Evolutionary conservation across 2,888 invertebrate species (phyloP), one percentile per base, ranked within the genome.

Genomic region (Nemapogon koenigi): DNA sequence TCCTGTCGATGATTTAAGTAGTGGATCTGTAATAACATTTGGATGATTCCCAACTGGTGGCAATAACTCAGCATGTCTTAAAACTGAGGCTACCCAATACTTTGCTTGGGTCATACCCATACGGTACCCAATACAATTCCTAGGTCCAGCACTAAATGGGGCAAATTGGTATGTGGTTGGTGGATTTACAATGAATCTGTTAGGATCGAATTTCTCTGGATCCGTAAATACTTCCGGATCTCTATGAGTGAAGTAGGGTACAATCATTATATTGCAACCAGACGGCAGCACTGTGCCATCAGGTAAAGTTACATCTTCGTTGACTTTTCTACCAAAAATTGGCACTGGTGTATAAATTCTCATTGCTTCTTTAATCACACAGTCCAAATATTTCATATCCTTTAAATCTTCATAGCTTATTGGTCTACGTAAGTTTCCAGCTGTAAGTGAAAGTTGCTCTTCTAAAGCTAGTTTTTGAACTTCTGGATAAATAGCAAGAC

Each of bases 371-470:
- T 58, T 58, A 14, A 57, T 54, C 8, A 52, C 51, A 2, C 53
- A 53, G 39, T 59, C 57, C 1, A 59, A 48, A 39, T 57, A 59
- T 38, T 57, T 59, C 57, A 59, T 59, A 39, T 59, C 46, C 16
- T 43, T 49, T 17, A 59, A 41, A 19, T 59, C 53, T 15, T 50
- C 42, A 31, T 42, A 47, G 3, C 49, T 53, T 3, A 54, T 49
- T 33, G 43, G 49, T 31, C 45, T 51, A 6, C 38, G 27, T 2
- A 50, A 43, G 22, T 57, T 46, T 1, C 47, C 41, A 8, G 49
- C 47, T 22, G 53, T 52, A 28, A 59, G 48, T 3, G 46, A 41
- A 7, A 38, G 37, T 41, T 57, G 57, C 36, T 57, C 57, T 36
- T 57, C 52, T 3, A 55, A 16, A 3, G 52, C 49, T 40, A 45